Percentiles rank a stretch among this genome's conserved stretches.
Evolutionary conservation across 2,888 invertebrate species (phyloP).

Genomic region (Emesis furor): DNA sequence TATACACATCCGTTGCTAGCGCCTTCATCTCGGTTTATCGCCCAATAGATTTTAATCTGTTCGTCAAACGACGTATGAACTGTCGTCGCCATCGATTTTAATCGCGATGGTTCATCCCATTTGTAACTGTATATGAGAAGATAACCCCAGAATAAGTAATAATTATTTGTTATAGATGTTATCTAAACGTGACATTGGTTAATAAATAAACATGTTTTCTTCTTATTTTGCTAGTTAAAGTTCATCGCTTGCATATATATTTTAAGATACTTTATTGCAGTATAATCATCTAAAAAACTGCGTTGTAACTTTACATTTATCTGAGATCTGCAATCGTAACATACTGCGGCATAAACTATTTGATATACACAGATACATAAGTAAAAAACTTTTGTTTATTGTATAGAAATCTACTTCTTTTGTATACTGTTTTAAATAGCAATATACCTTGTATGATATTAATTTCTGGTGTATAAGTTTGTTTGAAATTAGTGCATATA

Average conservation of each 20-base stretch:
- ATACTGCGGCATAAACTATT: not conserved
- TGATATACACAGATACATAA: not conserved
- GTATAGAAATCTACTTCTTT: too few species aligned
- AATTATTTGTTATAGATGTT: conserved; percentile 66
- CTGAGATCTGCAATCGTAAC: conserved; percentile 8
- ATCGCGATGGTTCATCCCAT: conserved; percentile 80
- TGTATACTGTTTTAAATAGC: too few species aligned
- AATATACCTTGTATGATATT: too few species aligned
- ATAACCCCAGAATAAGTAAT: conserved; percentile 63
- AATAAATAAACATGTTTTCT: conserved; percentile 25
- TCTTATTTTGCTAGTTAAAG: not conserved
- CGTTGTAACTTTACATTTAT: conserved; percentile 18
- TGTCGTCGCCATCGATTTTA: conserved; percentile 84
- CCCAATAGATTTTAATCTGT: conserved; percentile 87
- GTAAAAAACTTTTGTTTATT: not conserved
- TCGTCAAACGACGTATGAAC: conserved; percentile 88
- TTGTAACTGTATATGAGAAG: conserved; percentile 76
- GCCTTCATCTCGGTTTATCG: conserved; percentile 85
- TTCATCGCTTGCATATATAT: not conserved
- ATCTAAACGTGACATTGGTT: conserved; percentile 51
- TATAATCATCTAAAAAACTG: conserved; percentile 2
- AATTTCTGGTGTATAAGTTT: too few species aligned
- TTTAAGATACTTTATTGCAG: not conserved
- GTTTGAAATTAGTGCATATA: too few species aligned
- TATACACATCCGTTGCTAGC: conserved; percentile 87